These are phyloP conservation scores for Ochropleura leucogaster DNA, from an alignment of 2,888 invertebrate species.

Conservation along the genomic window DNA sequence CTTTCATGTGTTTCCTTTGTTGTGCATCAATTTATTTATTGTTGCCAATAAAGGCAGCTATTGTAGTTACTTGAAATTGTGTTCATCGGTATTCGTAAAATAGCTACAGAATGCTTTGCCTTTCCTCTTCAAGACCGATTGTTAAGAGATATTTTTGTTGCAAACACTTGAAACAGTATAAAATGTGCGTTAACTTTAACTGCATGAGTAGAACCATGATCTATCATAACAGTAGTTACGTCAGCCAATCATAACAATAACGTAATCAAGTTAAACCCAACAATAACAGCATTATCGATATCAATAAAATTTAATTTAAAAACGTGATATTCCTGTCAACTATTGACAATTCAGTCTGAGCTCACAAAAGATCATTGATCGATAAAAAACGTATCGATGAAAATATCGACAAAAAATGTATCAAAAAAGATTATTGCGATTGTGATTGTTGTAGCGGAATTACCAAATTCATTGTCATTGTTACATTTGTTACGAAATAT, in stretches of 20 bases:
- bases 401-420: slow-evolving; percentile 39
- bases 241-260: slow-evolving; percentile 24
- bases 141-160: background rate
- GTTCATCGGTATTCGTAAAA: slow-evolving; percentile 24
- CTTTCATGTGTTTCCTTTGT: slow-evolving; percentile 52
- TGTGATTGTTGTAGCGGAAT: slow-evolving; percentile 57
- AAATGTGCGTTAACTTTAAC: background rate
- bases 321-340: slow-evolving; percentile 46
- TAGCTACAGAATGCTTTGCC: slow-evolving; percentile 1
- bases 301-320: slow-evolving; percentile 37
- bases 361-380: slow-evolving; percentile 38
- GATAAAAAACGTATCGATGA: slow-evolving; percentile 35
- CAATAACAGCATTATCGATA: slow-evolving; percentile 42
- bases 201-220: background rate
- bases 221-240: slow-evolving; percentile 1
- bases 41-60: slow-evolving; percentile 26
- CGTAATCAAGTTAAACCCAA: slow-evolving; percentile 22
- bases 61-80: slow-evolving; percentile 18
- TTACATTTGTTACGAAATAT: slow-evolving; percentile 76
- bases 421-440: slow-evolving; percentile 34
- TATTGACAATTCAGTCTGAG: slow-evolving; percentile 40
- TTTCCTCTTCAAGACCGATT: slow-evolving; percentile 19
- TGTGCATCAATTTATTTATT: slow-evolving; percentile 47
- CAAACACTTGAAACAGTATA: background rate
- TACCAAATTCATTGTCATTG: slow-evolving; percentile 68